Evolutionary conservation across 1,140 invertebrate genomes (phyloP).

Genomic region (Tenebrio molitor): DNA sequence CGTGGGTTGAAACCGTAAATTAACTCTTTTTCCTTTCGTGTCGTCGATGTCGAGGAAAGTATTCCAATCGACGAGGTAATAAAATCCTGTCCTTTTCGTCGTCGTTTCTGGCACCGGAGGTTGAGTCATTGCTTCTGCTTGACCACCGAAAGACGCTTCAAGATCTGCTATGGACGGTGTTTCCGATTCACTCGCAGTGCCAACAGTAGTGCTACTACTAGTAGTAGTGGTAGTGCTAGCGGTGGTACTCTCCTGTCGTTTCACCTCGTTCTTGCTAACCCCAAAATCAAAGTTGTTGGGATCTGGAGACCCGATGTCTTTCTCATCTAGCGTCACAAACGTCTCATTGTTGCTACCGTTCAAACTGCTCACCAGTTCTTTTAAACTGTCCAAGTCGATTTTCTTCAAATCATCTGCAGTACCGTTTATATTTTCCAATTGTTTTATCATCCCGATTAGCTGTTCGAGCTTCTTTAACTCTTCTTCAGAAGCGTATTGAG

Average conservation of each 20-base stretch:
- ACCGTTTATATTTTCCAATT: slow-evolving; percentile 66
- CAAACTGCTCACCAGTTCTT: slow-evolving; percentile 59
- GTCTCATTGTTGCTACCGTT: slow-evolving; percentile 51
- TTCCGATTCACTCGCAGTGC: slow-evolving; percentile 60
- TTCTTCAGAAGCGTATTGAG: slow-evolving; percentile 60
- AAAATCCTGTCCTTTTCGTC: slow-evolving; percentile 80
- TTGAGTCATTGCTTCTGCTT: slow-evolving; percentile 62
- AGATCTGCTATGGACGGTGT: slow-evolving; percentile 75
- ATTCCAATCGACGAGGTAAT: slow-evolving; percentile 88
- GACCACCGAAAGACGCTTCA: slow-evolving; percentile 83
- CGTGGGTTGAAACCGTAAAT: slow-evolving; percentile 83
- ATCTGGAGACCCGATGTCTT: slow-evolving; percentile 59
- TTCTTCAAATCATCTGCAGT: slow-evolving; percentile 62
- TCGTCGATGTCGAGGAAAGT: slow-evolving; percentile 84
- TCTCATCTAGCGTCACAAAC: slow-evolving; percentile 58
- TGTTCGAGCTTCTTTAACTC: slow-evolving; percentile 67
- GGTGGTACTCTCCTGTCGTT: slow-evolving; percentile 63
- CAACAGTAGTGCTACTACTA: slow-evolving; percentile 59
- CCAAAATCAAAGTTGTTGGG: slow-evolving; percentile 55
- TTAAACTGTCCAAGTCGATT: slow-evolving; percentile 60
- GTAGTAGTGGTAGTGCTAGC: slow-evolving; percentile 52
- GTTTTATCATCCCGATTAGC: slow-evolving; percentile 64
- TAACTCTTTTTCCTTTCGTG: slow-evolving; percentile 81
- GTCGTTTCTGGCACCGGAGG: slow-evolving; percentile 62
- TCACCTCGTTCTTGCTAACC: slow-evolving; percentile 62